Evolutionary conservation across 2,113 vertebrate species (phyloP), one percentile per base, ranked within the genome.

Genomic region (Macrotis lagotis): DNA sequence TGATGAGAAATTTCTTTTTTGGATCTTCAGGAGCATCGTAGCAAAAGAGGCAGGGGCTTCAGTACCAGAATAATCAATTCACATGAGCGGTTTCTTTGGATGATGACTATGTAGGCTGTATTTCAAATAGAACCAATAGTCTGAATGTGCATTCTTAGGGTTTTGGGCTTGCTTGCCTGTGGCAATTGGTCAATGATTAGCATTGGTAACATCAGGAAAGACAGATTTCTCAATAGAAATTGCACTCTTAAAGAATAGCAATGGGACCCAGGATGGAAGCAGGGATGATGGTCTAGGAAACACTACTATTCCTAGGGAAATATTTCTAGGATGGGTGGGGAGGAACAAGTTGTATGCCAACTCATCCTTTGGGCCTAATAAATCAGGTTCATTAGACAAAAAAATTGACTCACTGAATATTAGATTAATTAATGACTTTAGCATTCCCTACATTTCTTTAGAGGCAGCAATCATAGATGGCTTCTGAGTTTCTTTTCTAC

Each of bases 401-500:
- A 74, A 74, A 74, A 37, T 8, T 74, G 66, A 16, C 14, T 16
- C 16, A 74, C 66, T n/a, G 37, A n/a, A 74, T 74, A n/a, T 74
- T n/a, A n/a, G 37, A n/a, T 74, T 59, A 59, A 59, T 59, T 31
- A 31, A 55, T 59, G 28, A 9, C 53, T 59, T 59, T 74, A n/a
- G 66, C 37, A 74, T 74, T 19, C 66, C 37, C 31, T 22, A 11
- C n/a, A 53, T 48, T 94, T 95, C 51, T 94, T 59, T 51, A 90
- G 59, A 96, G 48, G 90, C 50, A 93, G 10, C 7, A 8, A 19
- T 95, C 50, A 52, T 37, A 19, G 83, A 91, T 28, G 88, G 47
- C 37, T 31, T 51, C 8, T 91, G 88, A 88, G 51, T 50, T 48
- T 92, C 25, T 47, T 92, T 94, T 94, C 83, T 96, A 50, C 95